Evolutionary conservation across 1,140 invertebrate genomes (phyloP), one percentile per base, ranked within the genome.

Genomic region (Cherax destructor): DNA sequence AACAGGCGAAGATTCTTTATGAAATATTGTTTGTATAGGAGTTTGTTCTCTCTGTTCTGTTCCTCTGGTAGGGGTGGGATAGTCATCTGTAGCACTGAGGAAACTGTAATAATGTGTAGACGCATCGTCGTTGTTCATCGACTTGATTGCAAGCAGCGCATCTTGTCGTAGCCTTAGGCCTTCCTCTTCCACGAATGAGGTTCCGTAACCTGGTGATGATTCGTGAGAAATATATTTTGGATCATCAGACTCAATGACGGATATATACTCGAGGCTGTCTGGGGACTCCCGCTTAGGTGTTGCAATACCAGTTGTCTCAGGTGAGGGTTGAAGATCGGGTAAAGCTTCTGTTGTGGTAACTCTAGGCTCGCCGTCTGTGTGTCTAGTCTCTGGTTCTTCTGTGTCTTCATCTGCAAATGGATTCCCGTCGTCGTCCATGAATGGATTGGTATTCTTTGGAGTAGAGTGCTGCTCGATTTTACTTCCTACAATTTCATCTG

Each of bases 111-210:
- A 91, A 24, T 86, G 83, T 4, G 89, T 91, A 3, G 72, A 61
- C 69, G 81, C 65, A 59, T 91, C 89, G 59, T 90, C 88, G 56
- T 78, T 78, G 18, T 90, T 81, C 89, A 85, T 85, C 7, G 83
- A 61, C 47, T 91, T 91, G 83, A 91, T 85, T 41, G 83, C 89
- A 9, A 85, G 89, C 47, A 91, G 69, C 0, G 89, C 89, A 24
- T 91, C 89, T 52, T 86, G 85, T 24, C 89, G 11, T 41, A 91
- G 49, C 24, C 77, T 59, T 59, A 91, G 41, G 11, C 83, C 89
- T 18, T 61, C 89, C 10, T 91, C 89, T 30, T 91, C 89, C 59
- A 91, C 83, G 61, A 91, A 91, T 41, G 88, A 83, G 41, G 81
- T 85, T 13, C 69, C 89, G 10, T 80, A n/a, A 4, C 72, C 89